These are phyloP conservation scores for Helostoma temminkii DNA, from an alignment of 2,797 vertebrate genomes.

Conservation along the genomic window DNA sequence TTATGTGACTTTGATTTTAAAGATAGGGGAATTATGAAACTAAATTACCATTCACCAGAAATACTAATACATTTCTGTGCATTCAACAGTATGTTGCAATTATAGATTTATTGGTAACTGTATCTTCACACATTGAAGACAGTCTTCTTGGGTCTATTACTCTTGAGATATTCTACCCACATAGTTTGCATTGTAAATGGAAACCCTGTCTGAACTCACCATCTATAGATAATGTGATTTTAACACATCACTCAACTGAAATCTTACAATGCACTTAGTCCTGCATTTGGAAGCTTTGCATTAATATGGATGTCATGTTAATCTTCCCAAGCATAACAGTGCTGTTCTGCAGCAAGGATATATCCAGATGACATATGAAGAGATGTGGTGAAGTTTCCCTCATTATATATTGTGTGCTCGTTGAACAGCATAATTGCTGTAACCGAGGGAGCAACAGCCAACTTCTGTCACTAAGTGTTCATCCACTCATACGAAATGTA, in stretches of 20 bases:
- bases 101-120: too few species aligned
- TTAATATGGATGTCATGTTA: slow-evolving; percentile 71
- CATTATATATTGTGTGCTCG: slow-evolving; percentile 60
- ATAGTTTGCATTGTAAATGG: slow-evolving; percentile 25
- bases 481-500: slow-evolving; percentile 65
- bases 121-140: neutral
- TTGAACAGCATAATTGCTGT: slow-evolving; percentile 71
- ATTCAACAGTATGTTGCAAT: too few species aligned
- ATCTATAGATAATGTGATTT: slow-evolving; percentile 38
- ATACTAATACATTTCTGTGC: too few species aligned
- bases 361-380: slow-evolving; percentile 56
- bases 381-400: slow-evolving; percentile 46
- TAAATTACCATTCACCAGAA: too few species aligned
- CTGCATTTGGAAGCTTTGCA: slow-evolving; percentile 45
- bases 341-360: slow-evolving; percentile 30
- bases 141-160: neutral
- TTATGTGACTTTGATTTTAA: too few species aligned
- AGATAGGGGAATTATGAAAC: too few species aligned
- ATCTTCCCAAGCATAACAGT: slow-evolving; percentile 35
- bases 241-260: slow-evolving; percentile 40
- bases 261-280: slow-evolving; percentile 33
- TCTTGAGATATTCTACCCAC: neutral
- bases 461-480: slow-evolving; percentile 73
- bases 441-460: slow-evolving; percentile 70
- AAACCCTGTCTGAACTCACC: slow-evolving; percentile 14